Conservation (phyloP, 35 echinoderm and acorn worm genomes). For the Ophiothrix spiculata region DNA sequence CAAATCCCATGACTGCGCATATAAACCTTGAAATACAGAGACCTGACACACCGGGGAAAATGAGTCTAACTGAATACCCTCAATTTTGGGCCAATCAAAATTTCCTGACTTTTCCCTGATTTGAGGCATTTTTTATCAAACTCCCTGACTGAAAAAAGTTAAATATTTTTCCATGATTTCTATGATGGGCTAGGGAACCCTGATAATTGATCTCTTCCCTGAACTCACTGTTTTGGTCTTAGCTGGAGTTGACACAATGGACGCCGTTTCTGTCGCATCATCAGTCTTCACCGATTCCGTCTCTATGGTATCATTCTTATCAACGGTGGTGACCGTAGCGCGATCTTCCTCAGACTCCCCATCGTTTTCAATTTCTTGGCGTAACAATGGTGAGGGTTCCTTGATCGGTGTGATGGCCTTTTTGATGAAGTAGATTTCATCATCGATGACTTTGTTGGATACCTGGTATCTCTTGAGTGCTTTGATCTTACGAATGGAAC, state of each 20-base stretch:
- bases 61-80: too few species aligned
- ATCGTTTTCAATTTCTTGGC: constrained; percentile 51
- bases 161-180: too few species aligned
- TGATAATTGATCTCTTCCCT: too few species aligned
- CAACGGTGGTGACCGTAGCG: constrained; percentile 4
- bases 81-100: too few species aligned
- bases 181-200: too few species aligned
- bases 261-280: background rate
- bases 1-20: too few species aligned
- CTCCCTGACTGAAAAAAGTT: too few species aligned
- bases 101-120: too few species aligned
- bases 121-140: too few species aligned
- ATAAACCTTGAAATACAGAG: too few species aligned
- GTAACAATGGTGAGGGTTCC: constrained; percentile 90
- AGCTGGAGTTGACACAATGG: background rate
- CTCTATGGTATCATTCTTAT: constrained; percentile 47
- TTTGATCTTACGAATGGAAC: constrained; percentile 84
- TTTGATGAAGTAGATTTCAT: constrained; percentile 99
- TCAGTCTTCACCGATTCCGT: background rate
- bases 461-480: constrained; percentile 49
- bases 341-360: constrained; percentile 35
- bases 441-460: constrained; percentile 94
- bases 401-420: constrained; percentile 96
- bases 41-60: too few species aligned
- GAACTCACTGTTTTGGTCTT: constrained; percentile 9